Percentiles rank a stretch among this genome's conserved stretches.
Evolutionary conservation across 1,140 invertebrate genomes (phyloP).

Genomic region (Sycophila sp.): DNA sequence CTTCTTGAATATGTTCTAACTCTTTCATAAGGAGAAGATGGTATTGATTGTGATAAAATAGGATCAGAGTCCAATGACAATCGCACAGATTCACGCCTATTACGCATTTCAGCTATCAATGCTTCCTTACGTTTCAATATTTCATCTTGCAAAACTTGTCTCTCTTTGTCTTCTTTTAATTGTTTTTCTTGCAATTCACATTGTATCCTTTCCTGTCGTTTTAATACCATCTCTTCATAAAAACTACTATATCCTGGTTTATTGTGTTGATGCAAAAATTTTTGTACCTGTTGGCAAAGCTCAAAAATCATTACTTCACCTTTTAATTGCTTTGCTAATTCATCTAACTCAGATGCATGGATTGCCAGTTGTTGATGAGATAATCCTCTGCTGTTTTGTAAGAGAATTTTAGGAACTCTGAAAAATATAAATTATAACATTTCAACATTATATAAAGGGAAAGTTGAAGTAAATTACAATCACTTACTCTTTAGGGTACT

Average conservation of each 20-base stretch:
- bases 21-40: slow-evolving; percentile 57
- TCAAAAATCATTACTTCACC: slow-evolving; percentile 85
- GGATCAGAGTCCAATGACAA: slow-evolving; percentile 46
- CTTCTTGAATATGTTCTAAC: slow-evolving; percentile 50
- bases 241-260: slow-evolving; percentile 79
- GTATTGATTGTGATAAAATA: slow-evolving; percentile 51
- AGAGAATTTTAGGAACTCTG: slow-evolving; percentile 70
- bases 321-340: slow-evolving; percentile 67
- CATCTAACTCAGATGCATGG: slow-evolving; percentile 70
- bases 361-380: slow-evolving; percentile 70
- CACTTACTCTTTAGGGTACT: slow-evolving; percentile 79
- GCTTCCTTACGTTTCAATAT: slow-evolving; percentile 75
- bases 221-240: slow-evolving; percentile 84
- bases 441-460: not conserved
- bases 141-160: slow-evolving; percentile 75
- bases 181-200: slow-evolving; percentile 70
- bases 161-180: slow-evolving; percentile 72
- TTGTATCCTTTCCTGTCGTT: slow-evolving; percentile 72
- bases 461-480: slow-evolving; percentile 5
- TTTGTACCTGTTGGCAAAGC: slow-evolving; percentile 74
- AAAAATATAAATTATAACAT: slow-evolving; percentile 32
- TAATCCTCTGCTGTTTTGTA: slow-evolving; percentile 77
- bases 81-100: slow-evolving; percentile 55
- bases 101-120: slow-evolving; percentile 70
- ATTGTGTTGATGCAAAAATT: slow-evolving; percentile 78